Percentiles rank a stretch among this genome's conserved stretches.
These are phyloP conservation scores for Trichacis sp. DNA, from an alignment of 2,888 invertebrate genomes.

Conservation along the genomic window DNA sequence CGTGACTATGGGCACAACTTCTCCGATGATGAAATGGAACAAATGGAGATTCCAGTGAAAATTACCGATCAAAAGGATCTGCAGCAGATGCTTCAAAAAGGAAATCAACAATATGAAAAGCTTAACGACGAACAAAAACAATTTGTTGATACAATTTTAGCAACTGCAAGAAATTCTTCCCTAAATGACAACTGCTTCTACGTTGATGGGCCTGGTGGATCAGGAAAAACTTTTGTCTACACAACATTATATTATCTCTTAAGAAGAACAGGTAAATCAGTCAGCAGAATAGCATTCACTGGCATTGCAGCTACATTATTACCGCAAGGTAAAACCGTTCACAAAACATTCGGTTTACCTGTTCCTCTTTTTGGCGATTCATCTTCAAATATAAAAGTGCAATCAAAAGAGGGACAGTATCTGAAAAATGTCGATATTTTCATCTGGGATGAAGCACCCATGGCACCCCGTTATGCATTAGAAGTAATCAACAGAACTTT, in stretches of 20 bases:
- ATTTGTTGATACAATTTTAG: slow-evolving; percentile 4
- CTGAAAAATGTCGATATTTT: slow-evolving; percentile 15
- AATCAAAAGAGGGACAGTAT: slow-evolving; percentile 12
- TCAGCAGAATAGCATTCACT: not conserved
- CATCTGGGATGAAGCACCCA: too few species aligned
- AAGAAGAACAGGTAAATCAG: not conserved
- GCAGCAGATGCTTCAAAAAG: not conserved
- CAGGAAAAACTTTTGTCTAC: not conserved
- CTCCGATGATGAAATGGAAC: slow-evolving; percentile 19
- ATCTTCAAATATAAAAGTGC: slow-evolving; percentile 12
- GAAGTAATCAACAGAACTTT: slow-evolving; percentile 43
- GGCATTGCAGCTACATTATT: not conserved
- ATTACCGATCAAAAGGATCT: not conserved
- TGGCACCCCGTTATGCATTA: slow-evolving; percentile 41
- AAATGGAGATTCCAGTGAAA: slow-evolving; percentile 7
- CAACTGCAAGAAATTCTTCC: not conserved
- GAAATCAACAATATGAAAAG: not conserved
- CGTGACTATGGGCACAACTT: slow-evolving; percentile 6
- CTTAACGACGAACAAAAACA: slow-evolving; percentile 13
- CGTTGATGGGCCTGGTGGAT: too few species aligned
- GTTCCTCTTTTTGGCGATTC: slow-evolving; percentile 33
- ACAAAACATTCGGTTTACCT: slow-evolving; percentile 9
- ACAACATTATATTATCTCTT: not conserved
- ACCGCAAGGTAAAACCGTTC: not conserved
- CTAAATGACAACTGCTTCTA: not conserved